Percentiles rank a stretch among this genome's conserved stretches.
Conservation (phyloP, 2,888 invertebrate species). For the Hemaris fuciformis region DNA sequence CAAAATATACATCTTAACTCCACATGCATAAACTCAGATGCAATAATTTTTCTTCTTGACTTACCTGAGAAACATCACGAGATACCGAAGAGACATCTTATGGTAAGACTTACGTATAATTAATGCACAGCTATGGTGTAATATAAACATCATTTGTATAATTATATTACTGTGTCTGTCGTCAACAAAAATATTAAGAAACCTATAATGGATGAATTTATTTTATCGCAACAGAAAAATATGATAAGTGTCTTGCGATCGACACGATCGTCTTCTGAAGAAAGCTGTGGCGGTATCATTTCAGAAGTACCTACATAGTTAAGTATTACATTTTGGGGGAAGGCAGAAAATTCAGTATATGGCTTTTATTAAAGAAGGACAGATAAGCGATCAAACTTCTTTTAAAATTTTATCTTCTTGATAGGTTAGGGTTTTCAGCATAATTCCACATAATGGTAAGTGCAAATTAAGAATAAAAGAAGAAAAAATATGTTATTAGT, state of each 20-base stretch:
- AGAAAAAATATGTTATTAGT: too few species aligned
- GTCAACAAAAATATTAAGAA: not conserved
- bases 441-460: too few species aligned
- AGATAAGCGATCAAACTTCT: too few species aligned
- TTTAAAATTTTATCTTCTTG: too few species aligned
- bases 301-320: not conserved
- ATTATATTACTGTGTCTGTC: not conserved
- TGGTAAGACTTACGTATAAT: too few species aligned
- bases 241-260: not conserved
- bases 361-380: too few species aligned
- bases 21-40: not conserved
- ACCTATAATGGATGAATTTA: not conserved
- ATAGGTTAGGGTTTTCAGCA: too few species aligned
- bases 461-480: too few species aligned
- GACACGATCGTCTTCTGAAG: not conserved
- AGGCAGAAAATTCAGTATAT: not conserved
- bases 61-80: not conserved
- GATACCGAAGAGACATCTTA: not conserved
- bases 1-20: not conserved
- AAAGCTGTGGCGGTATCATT: not conserved
- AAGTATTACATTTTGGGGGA: not conserved
- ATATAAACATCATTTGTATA: not conserved
- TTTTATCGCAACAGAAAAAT: not conserved
- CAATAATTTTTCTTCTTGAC: not conserved
- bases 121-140: not conserved